Percentiles rank a stretch among this genome's conserved stretches.
Conservation (phyloP, 2,888 invertebrate species). For the Synanthedon tipuliformis region DNA sequence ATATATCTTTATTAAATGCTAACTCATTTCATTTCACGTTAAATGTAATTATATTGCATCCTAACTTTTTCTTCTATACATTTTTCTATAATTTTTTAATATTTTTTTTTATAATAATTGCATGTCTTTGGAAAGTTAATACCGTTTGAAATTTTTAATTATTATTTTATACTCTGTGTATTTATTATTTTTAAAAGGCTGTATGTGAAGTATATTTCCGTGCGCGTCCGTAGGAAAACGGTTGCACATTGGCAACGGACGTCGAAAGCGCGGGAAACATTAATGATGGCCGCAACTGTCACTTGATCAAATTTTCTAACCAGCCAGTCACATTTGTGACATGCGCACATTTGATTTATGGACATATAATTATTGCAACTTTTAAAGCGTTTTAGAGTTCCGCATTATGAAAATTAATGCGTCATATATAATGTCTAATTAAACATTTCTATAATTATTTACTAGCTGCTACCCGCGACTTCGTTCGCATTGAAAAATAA, state of each 20-base stretch:
- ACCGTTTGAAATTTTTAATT: neutral
- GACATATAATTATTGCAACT: neutral
- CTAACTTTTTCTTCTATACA: too few species aligned
- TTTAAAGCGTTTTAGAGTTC: too few species aligned
- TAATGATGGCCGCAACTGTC: constrained; percentile 29
- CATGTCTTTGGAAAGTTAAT: neutral
- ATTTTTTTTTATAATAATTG: neutral
- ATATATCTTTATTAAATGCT: neutral
- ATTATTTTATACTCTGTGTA: neutral
- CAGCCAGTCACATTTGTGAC: neutral
- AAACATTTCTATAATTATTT: too few species aligned
- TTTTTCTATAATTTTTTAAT: neutral
- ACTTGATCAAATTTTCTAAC: neutral
- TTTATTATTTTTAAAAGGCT: neutral
- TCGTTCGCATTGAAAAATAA: too few species aligned
- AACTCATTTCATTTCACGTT: neutral
- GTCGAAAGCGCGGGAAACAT: constrained; percentile 41
- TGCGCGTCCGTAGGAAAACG: constrained; percentile 9
- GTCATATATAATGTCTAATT: too few species aligned
- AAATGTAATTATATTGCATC: too few species aligned
- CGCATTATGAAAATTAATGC: too few species aligned
- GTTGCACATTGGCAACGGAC: constrained; percentile 31
- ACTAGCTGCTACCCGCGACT: too few species aligned
- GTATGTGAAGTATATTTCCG: neutral
- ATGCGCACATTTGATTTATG: neutral